phyloP scores from a whole-genome alignment of 2,888 invertebrate species.

The Drosophila lutescens region DNA sequence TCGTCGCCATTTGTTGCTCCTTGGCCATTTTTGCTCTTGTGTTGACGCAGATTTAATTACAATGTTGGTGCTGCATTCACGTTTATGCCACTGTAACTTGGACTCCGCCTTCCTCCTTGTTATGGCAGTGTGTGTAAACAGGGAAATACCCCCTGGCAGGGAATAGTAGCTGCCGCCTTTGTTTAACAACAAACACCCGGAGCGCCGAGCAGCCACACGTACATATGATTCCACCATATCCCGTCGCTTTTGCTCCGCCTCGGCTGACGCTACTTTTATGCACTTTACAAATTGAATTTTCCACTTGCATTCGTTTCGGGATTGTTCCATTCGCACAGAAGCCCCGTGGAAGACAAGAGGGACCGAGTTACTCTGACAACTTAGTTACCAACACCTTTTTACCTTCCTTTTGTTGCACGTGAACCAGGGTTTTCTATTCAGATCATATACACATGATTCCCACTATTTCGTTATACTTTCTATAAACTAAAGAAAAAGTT shows the following conservation, averaged over 20 bases:
- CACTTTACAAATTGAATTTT: constrained; percentile 80
- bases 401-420: constrained; percentile 2
- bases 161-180: constrained; percentile 61
- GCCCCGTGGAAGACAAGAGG: constrained; percentile 27
- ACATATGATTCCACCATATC: constrained; percentile 52
- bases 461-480: too few relatives aligned
- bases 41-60: constrained; percentile 79
- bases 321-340: constrained; percentile 5
- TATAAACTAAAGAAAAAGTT: too few relatives aligned
- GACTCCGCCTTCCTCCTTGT: constrained; percentile 36
- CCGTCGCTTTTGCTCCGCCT: constrained; percentile 19
- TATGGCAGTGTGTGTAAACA: constrained; percentile 55
- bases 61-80: constrained; percentile 66
- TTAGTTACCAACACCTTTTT: constrained; percentile 19
- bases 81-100: constrained; percentile 65
- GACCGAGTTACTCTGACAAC: constrained; percentile 22
- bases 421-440: background rate
- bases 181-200: constrained; percentile 70
- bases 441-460: too few relatives aligned
- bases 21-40: constrained; percentile 44
- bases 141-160: constrained; percentile 1
- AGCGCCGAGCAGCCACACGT: constrained; percentile 59
- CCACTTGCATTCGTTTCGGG: constrained; percentile 66
- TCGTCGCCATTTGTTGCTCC: constrained; percentile 19
- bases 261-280: constrained; percentile 66